Evolutionary conservation across 2,113 vertebrate genomes (phyloP).

Genomic region (Nycticryphes semicollaris): DNA sequence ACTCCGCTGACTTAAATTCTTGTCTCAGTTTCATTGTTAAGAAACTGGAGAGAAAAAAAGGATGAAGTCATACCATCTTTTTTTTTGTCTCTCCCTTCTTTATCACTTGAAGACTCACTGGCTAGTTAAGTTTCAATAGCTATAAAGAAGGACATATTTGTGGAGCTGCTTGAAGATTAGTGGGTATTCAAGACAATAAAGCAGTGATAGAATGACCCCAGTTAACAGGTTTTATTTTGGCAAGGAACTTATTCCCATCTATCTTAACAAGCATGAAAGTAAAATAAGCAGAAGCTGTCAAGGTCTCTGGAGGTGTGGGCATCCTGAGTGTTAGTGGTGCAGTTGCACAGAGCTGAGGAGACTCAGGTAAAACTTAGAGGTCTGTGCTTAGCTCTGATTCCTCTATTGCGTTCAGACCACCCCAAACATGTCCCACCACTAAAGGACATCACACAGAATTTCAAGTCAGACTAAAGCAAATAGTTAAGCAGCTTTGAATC

Average conservation of each 20-base stretch:
- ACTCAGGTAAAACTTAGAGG: neutral
- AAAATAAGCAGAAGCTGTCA: constrained; percentile 20
- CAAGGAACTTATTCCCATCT: neutral
- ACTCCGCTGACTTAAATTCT: neutral
- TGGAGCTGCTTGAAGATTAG: constrained; percentile 11
- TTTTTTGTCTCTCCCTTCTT: neutral
- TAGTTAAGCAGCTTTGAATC: neutral
- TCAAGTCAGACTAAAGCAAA: neutral
- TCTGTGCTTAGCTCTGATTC: neutral
- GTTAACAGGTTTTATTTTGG: constrained; percentile 18
- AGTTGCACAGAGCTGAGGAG: neutral
- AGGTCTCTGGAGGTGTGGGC: neutral
- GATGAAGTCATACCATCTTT: neutral
- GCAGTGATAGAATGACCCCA: neutral
- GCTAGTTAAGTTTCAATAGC: neutral
- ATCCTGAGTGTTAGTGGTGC: neutral
- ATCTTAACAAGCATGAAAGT: neutral
- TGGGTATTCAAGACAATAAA: constrained; percentile 26
- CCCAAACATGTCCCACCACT: neutral
- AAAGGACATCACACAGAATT: neutral
- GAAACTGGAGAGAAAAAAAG: neutral
- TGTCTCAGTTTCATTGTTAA: neutral
- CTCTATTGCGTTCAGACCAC: neutral
- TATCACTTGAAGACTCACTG: neutral
- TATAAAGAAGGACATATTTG: neutral